Conservation (phyloP, 2,113 vertebrate species). For the Laticauda laticaudata region DNA sequence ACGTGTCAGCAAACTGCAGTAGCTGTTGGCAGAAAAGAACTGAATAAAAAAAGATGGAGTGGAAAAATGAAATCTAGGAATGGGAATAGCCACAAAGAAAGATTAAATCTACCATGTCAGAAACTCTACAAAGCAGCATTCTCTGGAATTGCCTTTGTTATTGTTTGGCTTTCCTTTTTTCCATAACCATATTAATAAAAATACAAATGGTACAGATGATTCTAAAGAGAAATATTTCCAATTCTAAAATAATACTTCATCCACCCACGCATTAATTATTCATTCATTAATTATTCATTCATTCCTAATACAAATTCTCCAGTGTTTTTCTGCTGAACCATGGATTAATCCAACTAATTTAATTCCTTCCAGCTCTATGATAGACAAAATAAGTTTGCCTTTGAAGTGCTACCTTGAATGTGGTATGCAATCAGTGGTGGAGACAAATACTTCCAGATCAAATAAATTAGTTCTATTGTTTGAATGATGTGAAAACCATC, state of each 20-base stretch:
- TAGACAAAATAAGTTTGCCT: background rate
- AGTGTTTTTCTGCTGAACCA: background rate
- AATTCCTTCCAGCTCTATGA: background rate
- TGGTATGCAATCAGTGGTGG: background rate
- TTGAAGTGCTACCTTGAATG: background rate
- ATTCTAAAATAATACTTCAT: background rate
- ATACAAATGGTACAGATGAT: background rate
- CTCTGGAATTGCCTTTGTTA: background rate
- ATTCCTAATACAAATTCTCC: background rate
- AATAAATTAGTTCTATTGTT: background rate
- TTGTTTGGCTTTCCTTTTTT: background rate
- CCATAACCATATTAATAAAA: background rate
- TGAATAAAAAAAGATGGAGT: accelerated
- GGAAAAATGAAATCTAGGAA: background rate
- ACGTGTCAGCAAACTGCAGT: background rate
- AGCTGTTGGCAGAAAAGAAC: background rate
- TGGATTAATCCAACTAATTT: background rate
- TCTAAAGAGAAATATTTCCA: background rate
- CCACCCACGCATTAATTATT: background rate
- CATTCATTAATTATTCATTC: background rate
- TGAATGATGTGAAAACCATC: background rate
- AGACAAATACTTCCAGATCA: background rate
- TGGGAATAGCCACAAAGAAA: background rate
- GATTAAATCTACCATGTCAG: background rate
- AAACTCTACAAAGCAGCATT: background rate